Evolutionary conservation across 1,140 invertebrate genomes (phyloP).

Genomic region (Helicoverpa zea): DNA sequence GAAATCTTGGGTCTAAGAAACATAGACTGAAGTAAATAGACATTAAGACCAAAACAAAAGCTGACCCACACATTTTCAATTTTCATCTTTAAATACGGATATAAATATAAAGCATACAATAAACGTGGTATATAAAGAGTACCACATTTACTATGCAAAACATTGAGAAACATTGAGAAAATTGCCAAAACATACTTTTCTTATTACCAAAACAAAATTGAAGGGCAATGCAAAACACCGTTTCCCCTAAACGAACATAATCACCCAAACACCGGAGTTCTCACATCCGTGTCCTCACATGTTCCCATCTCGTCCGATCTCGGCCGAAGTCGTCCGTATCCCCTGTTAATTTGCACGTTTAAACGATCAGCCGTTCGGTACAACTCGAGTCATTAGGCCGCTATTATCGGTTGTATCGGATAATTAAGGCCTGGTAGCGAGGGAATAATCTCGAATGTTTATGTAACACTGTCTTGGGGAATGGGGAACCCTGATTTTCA

Average conservation of each 20-base stretch:
- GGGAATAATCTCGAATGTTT: conserved; percentile 26
- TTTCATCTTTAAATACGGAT: too few species aligned
- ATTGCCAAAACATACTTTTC: too few species aligned
- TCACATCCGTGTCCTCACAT: neutral
- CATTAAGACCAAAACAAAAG: too few species aligned
- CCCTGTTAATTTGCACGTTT: neutral
- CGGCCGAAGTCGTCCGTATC: neutral
- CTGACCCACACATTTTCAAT: too few species aligned
- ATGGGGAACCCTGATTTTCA: neutral
- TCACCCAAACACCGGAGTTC: neutral
- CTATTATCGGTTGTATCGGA: conserved; percentile 8
- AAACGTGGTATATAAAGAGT: too few species aligned
- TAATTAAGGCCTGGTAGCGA: neutral
- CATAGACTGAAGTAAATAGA: too few species aligned
- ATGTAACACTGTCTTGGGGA: neutral
- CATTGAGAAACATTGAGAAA: too few species aligned
- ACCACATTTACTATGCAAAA: too few species aligned
- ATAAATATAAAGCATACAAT: too few species aligned
- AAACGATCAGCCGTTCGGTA: neutral
- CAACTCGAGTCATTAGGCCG: conserved; percentile 17
- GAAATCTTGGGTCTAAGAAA: too few species aligned
- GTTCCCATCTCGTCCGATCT: neutral
- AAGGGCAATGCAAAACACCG: too few species aligned
- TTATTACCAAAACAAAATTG: too few species aligned
- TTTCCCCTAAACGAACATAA: neutral